Conservation (phyloP, 2,888 invertebrate species). For the Eueremaeus valkanovi region DNA sequence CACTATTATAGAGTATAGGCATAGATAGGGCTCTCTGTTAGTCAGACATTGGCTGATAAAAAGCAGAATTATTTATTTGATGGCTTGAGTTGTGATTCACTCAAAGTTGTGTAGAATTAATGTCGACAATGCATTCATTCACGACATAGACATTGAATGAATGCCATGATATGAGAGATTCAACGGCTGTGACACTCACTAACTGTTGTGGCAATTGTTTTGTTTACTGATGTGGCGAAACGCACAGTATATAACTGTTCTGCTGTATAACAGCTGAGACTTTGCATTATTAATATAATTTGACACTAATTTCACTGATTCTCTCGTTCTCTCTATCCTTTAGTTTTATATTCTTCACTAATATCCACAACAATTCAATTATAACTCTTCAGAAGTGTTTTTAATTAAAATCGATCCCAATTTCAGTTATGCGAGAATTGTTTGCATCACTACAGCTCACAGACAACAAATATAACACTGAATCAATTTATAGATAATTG, state of each 20-base stretch:
- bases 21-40: too few species aligned
- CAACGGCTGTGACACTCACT: neutral
- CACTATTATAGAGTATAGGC: too few species aligned
- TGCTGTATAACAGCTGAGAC: too few species aligned
- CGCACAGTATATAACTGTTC: too few species aligned
- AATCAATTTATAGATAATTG: too few species aligned
- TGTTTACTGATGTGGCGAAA: neutral
- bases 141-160: too few species aligned
- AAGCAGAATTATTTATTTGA: slow-evolving; percentile 5
- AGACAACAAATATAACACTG: too few species aligned
- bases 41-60: neutral
- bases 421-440: too few species aligned
- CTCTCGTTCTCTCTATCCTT: neutral
- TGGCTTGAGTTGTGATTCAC: neutral
- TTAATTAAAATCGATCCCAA: too few species aligned
- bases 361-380: too few species aligned
- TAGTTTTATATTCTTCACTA: neutral
- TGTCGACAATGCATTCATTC: neutral
- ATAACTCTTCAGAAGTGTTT: too few species aligned
- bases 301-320: neutral
- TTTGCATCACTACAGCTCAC: too few species aligned
- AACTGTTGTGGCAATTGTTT: neutral
- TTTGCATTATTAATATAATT: neutral
- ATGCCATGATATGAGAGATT: neutral
- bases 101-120: neutral